Conservation (phyloP, 2,888 invertebrate genomes). For the Nysson spinosus region DNA sequence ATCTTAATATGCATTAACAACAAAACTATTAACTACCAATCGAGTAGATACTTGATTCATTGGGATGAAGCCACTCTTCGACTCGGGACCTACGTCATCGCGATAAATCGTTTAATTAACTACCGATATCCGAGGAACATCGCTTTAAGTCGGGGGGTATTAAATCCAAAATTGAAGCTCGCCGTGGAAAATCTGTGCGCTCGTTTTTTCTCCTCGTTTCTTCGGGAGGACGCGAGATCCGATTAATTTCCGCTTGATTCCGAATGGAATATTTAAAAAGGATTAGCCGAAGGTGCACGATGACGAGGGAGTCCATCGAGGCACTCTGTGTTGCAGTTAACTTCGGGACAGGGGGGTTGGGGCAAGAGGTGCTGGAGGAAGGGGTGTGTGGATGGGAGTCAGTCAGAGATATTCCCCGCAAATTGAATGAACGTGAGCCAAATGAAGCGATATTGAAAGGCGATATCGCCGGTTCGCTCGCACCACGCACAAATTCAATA, state of each 20-base stretch:
- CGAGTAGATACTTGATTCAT: slow-evolving; percentile 23
- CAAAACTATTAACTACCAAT: too few species aligned
- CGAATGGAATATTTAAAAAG: slow-evolving; percentile 65
- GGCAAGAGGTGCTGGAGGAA: slow-evolving; percentile 18
- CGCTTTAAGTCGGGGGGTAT: slow-evolving; percentile 33
- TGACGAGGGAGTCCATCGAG: slow-evolving; percentile 27
- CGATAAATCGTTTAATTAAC: slow-evolving; percentile 38
- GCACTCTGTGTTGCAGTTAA: slow-evolving; percentile 7
- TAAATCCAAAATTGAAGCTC: slow-evolving; percentile 25
- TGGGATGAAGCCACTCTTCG: slow-evolving; percentile 35
- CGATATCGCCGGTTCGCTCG: slow-evolving; percentile 65
- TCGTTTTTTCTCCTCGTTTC: not conserved
- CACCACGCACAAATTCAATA: slow-evolving; percentile 68
- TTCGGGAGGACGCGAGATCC: slow-evolving; percentile 44
- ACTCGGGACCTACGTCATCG: not conserved
- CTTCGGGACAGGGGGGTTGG: not conserved
- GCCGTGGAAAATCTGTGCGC: not conserved
- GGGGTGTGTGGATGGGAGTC: slow-evolving; percentile 38
- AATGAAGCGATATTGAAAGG: slow-evolving; percentile 70
- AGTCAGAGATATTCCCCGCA: slow-evolving; percentile 66
- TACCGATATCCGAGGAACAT: slow-evolving; percentile 32
- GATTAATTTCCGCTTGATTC: slow-evolving; percentile 65
- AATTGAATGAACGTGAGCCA: slow-evolving; percentile 69
- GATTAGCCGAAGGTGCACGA: slow-evolving; percentile 55
- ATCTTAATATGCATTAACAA: too few species aligned